Conservation (phyloP, 92 coral and sea anemone genomes). For the Zoanthus gigantus region DNA sequence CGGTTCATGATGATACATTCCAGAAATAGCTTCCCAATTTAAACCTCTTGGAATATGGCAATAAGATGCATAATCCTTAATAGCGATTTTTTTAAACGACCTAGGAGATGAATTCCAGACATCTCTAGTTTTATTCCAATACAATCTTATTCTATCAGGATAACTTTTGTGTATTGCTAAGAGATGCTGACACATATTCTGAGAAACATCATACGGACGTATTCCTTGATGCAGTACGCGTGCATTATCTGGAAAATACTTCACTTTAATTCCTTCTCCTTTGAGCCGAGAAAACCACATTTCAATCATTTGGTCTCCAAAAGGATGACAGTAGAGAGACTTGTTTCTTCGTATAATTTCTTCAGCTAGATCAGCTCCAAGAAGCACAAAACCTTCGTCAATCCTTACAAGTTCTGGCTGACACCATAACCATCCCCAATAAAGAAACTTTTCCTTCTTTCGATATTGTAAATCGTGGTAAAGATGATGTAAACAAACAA, state of each 20-base stretch:
- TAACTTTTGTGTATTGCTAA: conserved; percentile 66
- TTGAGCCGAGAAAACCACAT: conserved; percentile 58
- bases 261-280: conserved; percentile 44
- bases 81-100: conserved; percentile 32
- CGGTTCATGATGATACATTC: conserved; percentile 41
- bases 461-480: conserved; percentile 54
- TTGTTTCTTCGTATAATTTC: conserved; percentile 59
- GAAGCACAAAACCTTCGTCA: conserved; percentile 16
- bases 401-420: conserved; percentile 35
- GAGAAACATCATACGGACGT: neutral
- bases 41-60: conserved; percentile 40
- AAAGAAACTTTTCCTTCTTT: conserved; percentile 57
- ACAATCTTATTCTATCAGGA: conserved; percentile 33
- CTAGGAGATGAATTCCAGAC: conserved; percentile 41
- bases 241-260: conserved; percentile 61
- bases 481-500: conserved; percentile 65
- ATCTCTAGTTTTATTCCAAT: conserved; percentile 36
- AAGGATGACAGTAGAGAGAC: conserved; percentile 57
- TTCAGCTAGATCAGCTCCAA: conserved; percentile 51
- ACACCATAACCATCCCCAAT: conserved; percentile 68
- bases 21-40: conserved; percentile 44
- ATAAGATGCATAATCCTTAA: conserved; percentile 26
- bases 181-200: conserved; percentile 38
- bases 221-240: conserved; percentile 41
- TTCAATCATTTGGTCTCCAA: conserved; percentile 68